A percentile compares a stretch with the other conserved stretches of the same genome.
These are phyloP conservation scores for Apteryx owenii DNA, from an alignment of 2,113 vertebrate species.

Conservation along the genomic window DNA sequence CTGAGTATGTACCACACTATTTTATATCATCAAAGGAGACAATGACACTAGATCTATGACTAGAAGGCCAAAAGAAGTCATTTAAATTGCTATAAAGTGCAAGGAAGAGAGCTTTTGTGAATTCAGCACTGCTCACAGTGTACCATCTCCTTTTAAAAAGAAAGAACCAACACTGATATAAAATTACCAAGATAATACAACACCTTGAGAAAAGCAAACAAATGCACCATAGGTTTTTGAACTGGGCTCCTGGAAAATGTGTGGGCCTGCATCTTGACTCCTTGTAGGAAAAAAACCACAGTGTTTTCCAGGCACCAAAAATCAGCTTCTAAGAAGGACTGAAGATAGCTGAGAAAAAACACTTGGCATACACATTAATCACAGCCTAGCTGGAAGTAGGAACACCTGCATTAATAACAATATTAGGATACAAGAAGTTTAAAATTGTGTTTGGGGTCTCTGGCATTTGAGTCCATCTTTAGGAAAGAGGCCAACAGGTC, in stretches of 20 bases:
- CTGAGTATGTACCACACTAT: not conserved
- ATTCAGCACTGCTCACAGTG: not conserved
- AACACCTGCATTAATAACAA: not conserved
- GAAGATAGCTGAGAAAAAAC: not conserved
- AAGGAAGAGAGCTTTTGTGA: not conserved
- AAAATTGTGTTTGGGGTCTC: not conserved
- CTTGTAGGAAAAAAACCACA: fast-evolving
- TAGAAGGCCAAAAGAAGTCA: not conserved
- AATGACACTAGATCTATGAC: not conserved
- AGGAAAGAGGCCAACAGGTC: not conserved
- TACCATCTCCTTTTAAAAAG: not conserved
- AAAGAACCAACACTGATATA: not conserved
- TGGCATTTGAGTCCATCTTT: not conserved
- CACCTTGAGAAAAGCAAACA: not conserved
- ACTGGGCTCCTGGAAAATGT: not conserved
- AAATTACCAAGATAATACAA: not conserved
- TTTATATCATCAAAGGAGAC: not conserved
- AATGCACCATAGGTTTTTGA: not conserved
- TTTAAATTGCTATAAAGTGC: not conserved
- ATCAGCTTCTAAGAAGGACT: not conserved
- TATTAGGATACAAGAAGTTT: not conserved
- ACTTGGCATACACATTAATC: not conserved
- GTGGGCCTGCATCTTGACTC: not conserved
- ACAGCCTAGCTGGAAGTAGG: not conserved
- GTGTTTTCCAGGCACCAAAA: not conserved